Conservation (phyloP, 1,140 invertebrate species). For the Pseudobourletiella spinata region DNA sequence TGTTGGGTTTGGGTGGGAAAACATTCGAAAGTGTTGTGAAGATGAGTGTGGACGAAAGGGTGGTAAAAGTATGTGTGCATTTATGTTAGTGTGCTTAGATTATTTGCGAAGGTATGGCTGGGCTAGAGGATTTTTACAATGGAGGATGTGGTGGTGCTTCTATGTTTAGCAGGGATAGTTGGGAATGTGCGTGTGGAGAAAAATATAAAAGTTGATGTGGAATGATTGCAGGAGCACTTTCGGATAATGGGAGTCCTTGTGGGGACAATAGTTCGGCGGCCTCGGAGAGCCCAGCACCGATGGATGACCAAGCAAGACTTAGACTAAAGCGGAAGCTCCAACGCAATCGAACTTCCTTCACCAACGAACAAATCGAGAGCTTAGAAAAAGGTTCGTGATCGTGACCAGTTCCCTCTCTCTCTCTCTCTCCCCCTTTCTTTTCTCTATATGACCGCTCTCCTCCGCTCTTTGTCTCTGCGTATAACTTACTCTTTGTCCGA, state of each 20-base stretch:
- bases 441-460: neutral
- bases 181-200: neutral
- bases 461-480: neutral
- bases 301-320: conserved; percentile 76
- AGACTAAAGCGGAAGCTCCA: conserved; percentile 93
- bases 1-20: too few relatives aligned
- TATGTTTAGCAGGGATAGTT: too few relatives aligned
- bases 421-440: neutral
- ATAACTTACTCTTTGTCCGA: neutral
- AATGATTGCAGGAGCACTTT: conserved; percentile 21
- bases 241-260: conserved; percentile 36
- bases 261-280: conserved; percentile 45
- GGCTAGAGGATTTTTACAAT: too few relatives aligned
- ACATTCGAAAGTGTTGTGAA: too few relatives aligned
- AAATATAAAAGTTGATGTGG: conserved; percentile 1
- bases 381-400: conserved; percentile 79
- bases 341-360: conserved; percentile 96
- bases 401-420: neutral
- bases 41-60: too few relatives aligned
- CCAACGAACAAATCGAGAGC: conserved; percentile 97
- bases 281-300: conserved; percentile 62
- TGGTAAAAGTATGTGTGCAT: too few relatives aligned
- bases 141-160: too few relatives aligned
- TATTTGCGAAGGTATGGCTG: too few relatives aligned
- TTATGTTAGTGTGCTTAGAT: too few relatives aligned